A percentile compares a stretch with the other conserved stretches of the same genome.
Conservation (phyloP, 2,797 vertebrate species). For the Lepidocolaptes lacrymiger region DNA sequence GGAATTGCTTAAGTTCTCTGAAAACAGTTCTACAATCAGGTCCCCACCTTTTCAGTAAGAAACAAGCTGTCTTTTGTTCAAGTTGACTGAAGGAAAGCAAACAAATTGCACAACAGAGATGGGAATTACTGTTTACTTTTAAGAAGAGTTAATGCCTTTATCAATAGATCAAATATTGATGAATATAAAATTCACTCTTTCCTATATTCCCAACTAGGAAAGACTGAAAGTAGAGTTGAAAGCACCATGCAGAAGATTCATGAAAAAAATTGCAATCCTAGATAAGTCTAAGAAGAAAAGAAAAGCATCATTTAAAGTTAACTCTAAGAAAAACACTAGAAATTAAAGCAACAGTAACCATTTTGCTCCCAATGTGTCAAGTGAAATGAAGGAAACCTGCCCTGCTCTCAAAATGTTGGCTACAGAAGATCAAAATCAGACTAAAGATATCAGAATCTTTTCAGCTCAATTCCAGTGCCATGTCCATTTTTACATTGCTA, state of each 20-base stretch:
- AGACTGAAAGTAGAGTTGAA: background rate
- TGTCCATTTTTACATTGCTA: background rate
- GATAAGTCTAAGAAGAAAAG: background rate
- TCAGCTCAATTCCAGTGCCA: background rate
- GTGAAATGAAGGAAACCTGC: background rate
- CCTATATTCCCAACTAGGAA: background rate
- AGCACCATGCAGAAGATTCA: background rate
- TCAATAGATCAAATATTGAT: background rate
- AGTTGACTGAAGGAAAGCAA: background rate
- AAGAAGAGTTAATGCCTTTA: background rate
- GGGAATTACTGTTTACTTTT: background rate
- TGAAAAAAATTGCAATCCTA: background rate
- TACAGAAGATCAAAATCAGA: background rate
- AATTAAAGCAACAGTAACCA: background rate
- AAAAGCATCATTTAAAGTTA: accelerated
- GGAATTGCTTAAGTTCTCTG: background rate
- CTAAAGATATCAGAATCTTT: background rate
- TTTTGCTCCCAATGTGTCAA: background rate
- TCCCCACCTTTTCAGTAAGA: background rate
- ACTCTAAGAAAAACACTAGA: background rate
- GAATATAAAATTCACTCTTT: background rate
- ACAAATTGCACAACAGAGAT: background rate
- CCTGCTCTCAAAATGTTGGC: background rate
- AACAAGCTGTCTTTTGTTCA: background rate
- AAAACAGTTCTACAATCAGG: background rate